These are phyloP conservation scores for Pithys albifrons DNA, from an alignment of 2,113 vertebrate species.

Conservation along the genomic window DNA sequence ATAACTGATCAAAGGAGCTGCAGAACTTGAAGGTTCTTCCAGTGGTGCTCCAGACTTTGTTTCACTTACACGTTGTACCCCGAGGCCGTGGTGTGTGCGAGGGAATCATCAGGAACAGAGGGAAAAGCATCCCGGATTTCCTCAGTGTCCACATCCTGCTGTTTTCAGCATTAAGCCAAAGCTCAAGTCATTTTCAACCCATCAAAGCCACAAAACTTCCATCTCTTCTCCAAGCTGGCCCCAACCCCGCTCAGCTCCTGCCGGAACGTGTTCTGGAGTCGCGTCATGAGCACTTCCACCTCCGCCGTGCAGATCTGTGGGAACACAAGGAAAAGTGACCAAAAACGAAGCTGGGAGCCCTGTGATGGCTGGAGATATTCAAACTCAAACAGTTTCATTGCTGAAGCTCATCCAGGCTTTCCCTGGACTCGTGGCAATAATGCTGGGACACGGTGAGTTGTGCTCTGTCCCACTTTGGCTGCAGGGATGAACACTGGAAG, in stretches of 20 bases:
- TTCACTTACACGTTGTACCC: constrained; percentile 20
- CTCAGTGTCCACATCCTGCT: background rate
- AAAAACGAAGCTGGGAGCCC: background rate
- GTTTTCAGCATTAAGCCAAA: background rate
- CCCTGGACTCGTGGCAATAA: background rate
- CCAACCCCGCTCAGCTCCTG: constrained; percentile 94
- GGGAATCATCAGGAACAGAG: background rate
- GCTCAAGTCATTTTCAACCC: constrained; percentile 88
- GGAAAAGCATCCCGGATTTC: background rate
- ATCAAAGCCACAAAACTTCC: constrained; percentile 97
- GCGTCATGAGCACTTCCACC: constrained; percentile 88
- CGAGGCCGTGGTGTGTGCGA: background rate
- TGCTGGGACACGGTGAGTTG: background rate
- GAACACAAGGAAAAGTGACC: background rate
- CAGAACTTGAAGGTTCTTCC: constrained; percentile 49
- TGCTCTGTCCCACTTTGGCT: background rate
- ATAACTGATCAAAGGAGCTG: constrained; percentile 32
- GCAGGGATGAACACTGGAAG: background rate
- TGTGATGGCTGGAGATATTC: accelerated
- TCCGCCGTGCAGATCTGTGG: constrained; percentile 86
- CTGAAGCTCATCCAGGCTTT: background rate
- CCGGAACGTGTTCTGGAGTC: constrained; percentile 91
- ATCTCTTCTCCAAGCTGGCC: constrained; percentile 94
- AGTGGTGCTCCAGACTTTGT: constrained; percentile 40
- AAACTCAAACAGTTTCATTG: background rate